Evolutionary conservation across 2,888 invertebrate species (phyloP).

Genomic region (Morpho achilles): DNA sequence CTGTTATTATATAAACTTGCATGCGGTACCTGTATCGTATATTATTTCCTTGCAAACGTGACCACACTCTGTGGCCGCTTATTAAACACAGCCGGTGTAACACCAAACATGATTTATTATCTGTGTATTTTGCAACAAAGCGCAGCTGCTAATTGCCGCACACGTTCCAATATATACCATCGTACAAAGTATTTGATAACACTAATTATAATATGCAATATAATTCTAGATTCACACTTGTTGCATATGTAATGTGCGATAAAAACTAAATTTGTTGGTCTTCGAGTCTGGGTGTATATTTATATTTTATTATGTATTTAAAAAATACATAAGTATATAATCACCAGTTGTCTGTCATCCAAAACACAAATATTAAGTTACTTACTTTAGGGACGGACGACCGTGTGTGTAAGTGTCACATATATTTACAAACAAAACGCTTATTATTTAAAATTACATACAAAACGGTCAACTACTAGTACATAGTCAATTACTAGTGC

Average conservation of each 20-base stretch:
- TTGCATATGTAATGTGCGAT: constrained; percentile 2
- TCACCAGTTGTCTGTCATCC: no score
- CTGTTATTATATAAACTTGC: constrained; percentile 3
- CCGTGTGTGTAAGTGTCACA: no score
- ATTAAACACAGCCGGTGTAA: constrained; percentile 29
- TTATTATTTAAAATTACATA: no score
- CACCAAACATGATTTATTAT: constrained; percentile 39
- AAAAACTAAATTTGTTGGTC: background rate
- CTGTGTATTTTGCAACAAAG: constrained; percentile 42
- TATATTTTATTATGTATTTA: no score
- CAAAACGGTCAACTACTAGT: no score
- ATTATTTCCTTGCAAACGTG: constrained; percentile 20
- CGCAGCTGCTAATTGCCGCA: constrained; percentile 59
- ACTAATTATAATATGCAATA: background rate
- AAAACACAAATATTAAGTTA: no score
- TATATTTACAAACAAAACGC: no score
- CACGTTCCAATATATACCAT: constrained; percentile 30
- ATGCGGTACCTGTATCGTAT: constrained; percentile 10
- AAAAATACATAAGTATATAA: no score
- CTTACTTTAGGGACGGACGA: no score
- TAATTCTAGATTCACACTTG: no score
- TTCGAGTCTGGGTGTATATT: no score
- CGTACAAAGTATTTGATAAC: background rate
- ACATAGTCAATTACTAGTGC: no score
- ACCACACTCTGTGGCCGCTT: constrained; percentile 21